Evolutionary conservation across 64 coral and sea anemone genomes (phyloP).

Genomic region (Montipora cactus): DNA sequence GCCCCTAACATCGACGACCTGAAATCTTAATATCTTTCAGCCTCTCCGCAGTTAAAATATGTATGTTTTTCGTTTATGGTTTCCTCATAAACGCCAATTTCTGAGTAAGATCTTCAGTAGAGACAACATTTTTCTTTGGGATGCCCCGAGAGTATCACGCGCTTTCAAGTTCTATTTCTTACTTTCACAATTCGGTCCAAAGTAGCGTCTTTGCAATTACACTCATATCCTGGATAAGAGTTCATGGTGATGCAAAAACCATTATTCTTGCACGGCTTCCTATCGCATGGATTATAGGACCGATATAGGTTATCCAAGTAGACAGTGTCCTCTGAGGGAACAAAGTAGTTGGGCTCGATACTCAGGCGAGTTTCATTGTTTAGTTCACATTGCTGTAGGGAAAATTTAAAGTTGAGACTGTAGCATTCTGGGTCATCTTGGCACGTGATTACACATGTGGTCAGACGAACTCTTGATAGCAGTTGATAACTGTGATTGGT

Average conservation of each 20-base stretch:
- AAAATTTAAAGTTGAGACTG: conserved; percentile 78
- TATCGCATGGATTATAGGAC: conserved; percentile 36
- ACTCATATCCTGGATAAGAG: conserved; percentile 38
- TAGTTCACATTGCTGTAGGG: conserved; percentile 19
- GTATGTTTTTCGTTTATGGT: no score
- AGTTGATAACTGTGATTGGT: conserved; percentile 34
- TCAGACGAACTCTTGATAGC: conserved; percentile 33
- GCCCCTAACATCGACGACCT: no score
- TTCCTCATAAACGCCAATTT: no score
- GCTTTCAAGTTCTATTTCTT: not conserved
- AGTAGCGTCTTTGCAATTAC: conserved; percentile 38
- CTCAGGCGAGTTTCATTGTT: conserved; percentile 42
- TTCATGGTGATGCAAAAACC: conserved; percentile 25
- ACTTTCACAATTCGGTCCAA: conserved; percentile 44
- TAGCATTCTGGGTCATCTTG: conserved; percentile 74
- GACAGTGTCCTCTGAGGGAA: not conserved
- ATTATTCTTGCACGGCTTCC: conserved; percentile 29
- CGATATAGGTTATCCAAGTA: conserved; percentile 58
- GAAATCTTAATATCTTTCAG: no score
- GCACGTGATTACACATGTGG: conserved; percentile 61
- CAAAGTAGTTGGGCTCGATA: conserved; percentile 36
- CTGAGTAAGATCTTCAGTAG: not conserved
- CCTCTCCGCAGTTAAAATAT: no score
- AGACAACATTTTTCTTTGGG: not conserved
- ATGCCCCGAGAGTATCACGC: not conserved